Evolutionary conservation across 2,797 vertebrate species (phyloP).

Genomic region (Bovichtus variegatus): DNA sequence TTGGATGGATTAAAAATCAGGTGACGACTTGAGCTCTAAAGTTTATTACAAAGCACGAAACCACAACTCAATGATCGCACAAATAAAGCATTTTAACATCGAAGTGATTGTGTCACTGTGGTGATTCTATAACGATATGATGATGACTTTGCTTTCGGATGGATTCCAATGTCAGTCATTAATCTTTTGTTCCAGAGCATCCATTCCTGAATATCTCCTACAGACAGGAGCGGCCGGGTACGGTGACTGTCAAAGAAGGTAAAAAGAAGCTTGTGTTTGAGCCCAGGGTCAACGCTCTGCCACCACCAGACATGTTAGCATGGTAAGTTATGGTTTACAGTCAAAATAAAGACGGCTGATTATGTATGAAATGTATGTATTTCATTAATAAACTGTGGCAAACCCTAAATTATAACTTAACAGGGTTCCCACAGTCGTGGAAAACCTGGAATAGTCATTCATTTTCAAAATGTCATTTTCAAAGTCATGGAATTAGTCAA

Average conservation of each 20-base stretch:
- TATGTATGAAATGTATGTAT: neutral
- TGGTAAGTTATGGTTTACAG: slow-evolving; percentile 83
- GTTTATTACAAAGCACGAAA: neutral
- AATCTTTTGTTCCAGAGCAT: slow-evolving; percentile 84
- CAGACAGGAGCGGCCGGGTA: slow-evolving; percentile 54
- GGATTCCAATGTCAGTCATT: neutral
- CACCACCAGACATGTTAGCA: slow-evolving; percentile 74
- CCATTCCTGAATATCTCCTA: slow-evolving; percentile 85
- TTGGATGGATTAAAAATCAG: slow-evolving; percentile 1
- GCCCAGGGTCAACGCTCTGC: slow-evolving; percentile 87
- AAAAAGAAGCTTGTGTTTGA: slow-evolving; percentile 81
- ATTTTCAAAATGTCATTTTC: too few relatives aligned
- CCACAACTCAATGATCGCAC: neutral
- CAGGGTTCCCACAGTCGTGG: too few relatives aligned
- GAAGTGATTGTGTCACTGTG: neutral
- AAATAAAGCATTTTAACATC: neutral
- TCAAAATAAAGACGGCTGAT: neutral
- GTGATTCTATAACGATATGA: neutral
- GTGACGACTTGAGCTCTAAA: neutral
- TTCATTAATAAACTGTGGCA: too few relatives aligned
- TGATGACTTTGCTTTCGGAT: neutral
- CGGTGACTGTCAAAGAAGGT: slow-evolving; percentile 75
- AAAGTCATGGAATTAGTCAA: too few relatives aligned
- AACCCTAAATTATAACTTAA: neutral
- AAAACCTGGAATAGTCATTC: too few relatives aligned